These are phyloP conservation scores for Diachasmimorpha longicaudata DNA, from an alignment of 1,140 invertebrate species.

Conservation along the genomic window DNA sequence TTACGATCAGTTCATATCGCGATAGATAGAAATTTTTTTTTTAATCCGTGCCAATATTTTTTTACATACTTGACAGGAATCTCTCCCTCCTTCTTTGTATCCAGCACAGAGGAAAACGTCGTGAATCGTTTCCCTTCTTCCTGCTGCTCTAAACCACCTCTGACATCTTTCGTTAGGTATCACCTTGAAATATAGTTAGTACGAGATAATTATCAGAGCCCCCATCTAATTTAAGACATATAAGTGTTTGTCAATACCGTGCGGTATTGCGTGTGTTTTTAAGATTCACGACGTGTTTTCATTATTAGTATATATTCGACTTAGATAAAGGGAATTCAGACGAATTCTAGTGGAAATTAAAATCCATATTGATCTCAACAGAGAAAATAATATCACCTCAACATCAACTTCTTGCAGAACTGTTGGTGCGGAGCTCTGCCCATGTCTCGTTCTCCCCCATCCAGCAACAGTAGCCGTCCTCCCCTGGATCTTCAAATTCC, in stretches of 20 bases:
- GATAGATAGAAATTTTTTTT: background rate
- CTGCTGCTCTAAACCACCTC: slow-evolving; percentile 88
- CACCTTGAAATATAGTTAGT: slow-evolving; percentile 71
- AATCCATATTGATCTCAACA: too few species aligned
- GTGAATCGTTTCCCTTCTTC: slow-evolving; percentile 87
- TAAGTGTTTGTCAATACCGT: too few species aligned
- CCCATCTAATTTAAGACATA: too few species aligned
- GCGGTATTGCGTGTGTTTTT: too few species aligned
- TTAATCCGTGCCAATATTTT: background rate
- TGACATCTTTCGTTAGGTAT: slow-evolving; percentile 91
- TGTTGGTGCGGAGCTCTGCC: slow-evolving; percentile 79
- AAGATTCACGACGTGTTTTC: too few species aligned
- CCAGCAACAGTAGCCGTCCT: slow-evolving; percentile 88
- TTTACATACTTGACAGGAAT: slow-evolving; percentile 67
- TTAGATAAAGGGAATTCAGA: too few species aligned
- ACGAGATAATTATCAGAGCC: background rate
- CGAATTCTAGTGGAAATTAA: too few species aligned
- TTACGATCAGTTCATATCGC: slow-evolving; percentile 16
- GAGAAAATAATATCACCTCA: slow-evolving; percentile 40
- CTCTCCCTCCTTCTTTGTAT: slow-evolving; percentile 80
- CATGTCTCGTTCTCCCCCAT: slow-evolving; percentile 87
- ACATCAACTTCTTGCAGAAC: slow-evolving; percentile 70
- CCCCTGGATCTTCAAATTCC: slow-evolving; percentile 77
- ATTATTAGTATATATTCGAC: too few species aligned
- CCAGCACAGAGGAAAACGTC: slow-evolving; percentile 94